A percentile compares a stretch with the other conserved stretches of the same genome.
These are phyloP conservation scores for Anniella stebbinsi DNA, from an alignment of 2,797 vertebrate genomes.

Conservation along the genomic window DNA sequence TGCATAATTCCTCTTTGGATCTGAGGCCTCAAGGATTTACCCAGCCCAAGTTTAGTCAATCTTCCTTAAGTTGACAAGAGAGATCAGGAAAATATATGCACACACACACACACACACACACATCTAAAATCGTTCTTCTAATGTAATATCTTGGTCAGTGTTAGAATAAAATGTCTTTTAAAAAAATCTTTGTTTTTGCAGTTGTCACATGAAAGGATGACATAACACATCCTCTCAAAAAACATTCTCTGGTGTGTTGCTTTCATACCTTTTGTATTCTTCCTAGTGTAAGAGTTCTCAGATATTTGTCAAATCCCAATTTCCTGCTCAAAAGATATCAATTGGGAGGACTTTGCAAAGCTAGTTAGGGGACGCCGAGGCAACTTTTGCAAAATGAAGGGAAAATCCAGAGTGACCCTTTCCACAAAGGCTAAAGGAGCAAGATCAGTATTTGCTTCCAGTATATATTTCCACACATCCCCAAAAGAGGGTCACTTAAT, in stretches of 20 bases:
- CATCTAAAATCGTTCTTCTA: neutral
- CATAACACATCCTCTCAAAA: conserved; percentile 16
- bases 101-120: neutral
- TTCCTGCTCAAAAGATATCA: conserved; percentile 20
- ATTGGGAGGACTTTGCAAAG: neutral
- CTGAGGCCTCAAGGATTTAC: neutral
- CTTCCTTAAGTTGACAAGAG: neutral
- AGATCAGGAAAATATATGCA: neutral
- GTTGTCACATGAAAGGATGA: conserved; percentile 25
- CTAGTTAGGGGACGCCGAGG: conserved; percentile 17
- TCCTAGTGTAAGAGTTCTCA: conserved; percentile 19
- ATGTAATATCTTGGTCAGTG: neutral
- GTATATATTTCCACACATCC: neutral
- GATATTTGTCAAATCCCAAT: conserved; percentile 36
- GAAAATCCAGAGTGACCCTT: neutral
- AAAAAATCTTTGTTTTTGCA: neutral
- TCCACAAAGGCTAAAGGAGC: neutral
- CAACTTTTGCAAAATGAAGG: neutral
- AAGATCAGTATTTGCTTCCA: neutral
- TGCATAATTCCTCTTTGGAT: neutral
- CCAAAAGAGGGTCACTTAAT: neutral
- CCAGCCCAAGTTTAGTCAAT: neutral
- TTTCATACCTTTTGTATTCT: conserved; percentile 25
- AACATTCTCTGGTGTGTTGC: conserved; percentile 17
- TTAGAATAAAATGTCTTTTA: neutral